These are phyloP conservation scores for Lophotis ruficrista DNA, from an alignment of 2,113 vertebrate genomes.

Conservation along the genomic window DNA sequence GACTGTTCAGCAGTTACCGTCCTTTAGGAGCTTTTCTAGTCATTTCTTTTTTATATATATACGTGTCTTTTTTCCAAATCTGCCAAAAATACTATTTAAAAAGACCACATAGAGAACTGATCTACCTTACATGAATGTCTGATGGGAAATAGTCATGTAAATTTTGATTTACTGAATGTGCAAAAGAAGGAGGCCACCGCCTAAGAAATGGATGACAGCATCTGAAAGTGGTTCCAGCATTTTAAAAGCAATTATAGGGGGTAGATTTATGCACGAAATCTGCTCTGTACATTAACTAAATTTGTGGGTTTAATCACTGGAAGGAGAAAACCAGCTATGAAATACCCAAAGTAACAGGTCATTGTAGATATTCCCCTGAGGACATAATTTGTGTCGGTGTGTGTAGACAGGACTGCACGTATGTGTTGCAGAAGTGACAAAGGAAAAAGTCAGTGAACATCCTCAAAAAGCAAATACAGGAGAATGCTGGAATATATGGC, in stretches of 20 bases:
- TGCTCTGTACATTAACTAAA: constrained; percentile 70
- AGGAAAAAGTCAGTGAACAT: constrained; percentile 31
- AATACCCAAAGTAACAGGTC: constrained; percentile 36
- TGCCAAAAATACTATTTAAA: constrained; percentile 38
- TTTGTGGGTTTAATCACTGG: constrained; percentile 67
- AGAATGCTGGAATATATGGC: constrained; percentile 11
- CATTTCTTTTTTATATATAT: constrained; percentile 25
- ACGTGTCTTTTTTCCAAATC: not conserved
- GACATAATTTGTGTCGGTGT: not conserved
- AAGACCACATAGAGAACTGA: constrained; percentile 54
- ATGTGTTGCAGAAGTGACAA: constrained; percentile 1
- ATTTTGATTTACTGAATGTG: constrained; percentile 54
- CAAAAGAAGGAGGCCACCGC: constrained; percentile 38
- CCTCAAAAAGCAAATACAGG: constrained; percentile 40
- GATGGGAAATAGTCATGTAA: constrained; percentile 21
- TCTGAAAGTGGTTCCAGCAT: constrained; percentile 57
- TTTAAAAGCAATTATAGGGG: constrained; percentile 69
- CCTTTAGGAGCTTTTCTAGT: constrained; percentile 31
- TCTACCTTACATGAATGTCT: constrained; percentile 6
- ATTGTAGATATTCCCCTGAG: not conserved
- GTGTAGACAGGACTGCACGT: not conserved
- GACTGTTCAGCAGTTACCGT: not conserved
- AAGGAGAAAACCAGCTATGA: constrained; percentile 54
- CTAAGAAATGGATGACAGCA: constrained; percentile 55
- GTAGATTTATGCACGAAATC: constrained; percentile 61